Conservation (phyloP, 92 coral and sea anemone genomes). For the Phenganax subtilis region DNA sequence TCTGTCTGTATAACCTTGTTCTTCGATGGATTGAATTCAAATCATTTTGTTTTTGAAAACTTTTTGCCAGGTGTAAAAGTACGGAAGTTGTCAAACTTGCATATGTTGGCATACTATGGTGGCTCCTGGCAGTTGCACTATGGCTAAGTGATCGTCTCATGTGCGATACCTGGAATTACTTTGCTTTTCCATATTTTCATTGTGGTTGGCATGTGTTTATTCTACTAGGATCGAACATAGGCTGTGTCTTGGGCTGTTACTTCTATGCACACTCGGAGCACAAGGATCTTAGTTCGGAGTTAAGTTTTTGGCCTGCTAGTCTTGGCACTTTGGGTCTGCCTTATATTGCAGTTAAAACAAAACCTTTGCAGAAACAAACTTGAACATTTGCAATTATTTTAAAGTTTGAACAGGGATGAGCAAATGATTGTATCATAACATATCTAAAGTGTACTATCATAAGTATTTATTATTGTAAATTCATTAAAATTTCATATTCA, state of each 20-base stretch:
- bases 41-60: no score
- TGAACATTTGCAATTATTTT: not conserved
- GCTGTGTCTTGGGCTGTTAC: conserved; percentile 82
- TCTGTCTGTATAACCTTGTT: no score
- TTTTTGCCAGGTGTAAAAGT: conserved; percentile 48
- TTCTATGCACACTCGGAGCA: conserved; percentile 71
- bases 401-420: not conserved
- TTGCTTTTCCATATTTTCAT: conserved; percentile 85
- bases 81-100: conserved; percentile 63
- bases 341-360: conserved; percentile 57
- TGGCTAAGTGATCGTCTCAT: conserved; percentile 87
- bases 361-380: conserved; percentile 24
- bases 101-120: conserved; percentile 67
- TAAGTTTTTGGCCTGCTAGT: conserved; percentile 75
- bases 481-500: not conserved
- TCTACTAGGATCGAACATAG: conserved; percentile 81
- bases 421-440: not conserved
- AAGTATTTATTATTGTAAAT: not conserved
- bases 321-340: conserved; percentile 73
- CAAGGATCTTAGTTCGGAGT: conserved; percentile 64
- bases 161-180: conserved; percentile 77
- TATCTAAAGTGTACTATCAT: not conserved
- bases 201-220: conserved; percentile 96
- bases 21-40: no score
- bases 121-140: conserved; percentile 65